phyloP scores from a whole-genome alignment of 2,797 vertebrate genomes.

The Liparis tanakae region DNA sequence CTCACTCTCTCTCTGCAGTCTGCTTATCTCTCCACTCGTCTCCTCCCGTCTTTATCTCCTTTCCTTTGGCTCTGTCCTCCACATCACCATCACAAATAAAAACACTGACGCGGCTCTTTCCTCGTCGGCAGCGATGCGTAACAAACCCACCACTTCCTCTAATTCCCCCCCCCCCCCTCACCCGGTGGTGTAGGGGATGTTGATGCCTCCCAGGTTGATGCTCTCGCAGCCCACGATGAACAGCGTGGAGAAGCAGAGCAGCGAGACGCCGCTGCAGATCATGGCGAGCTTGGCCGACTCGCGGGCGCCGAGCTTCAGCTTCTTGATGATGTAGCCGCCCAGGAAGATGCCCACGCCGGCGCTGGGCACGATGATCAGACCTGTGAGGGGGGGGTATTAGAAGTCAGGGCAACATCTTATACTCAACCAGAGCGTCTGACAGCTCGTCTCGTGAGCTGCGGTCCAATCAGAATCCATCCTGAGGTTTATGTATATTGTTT shows the following conservation, averaged over 20 bases:
- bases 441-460: background rate
- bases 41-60: too few relatives aligned
- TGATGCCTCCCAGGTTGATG: slow-evolving; percentile 99
- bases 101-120: background rate
- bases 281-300: slow-evolving; percentile 98
- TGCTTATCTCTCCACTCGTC: too few relatives aligned
- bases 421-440: background rate
- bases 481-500: too few relatives aligned
- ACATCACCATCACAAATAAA: background rate
- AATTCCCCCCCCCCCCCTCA: slow-evolving; percentile 62
- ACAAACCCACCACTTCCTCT: background rate
- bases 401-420: background rate
- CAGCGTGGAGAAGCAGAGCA: slow-evolving; percentile 98
- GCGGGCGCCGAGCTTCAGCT: slow-evolving; percentile 94
- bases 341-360: slow-evolving; percentile 97
- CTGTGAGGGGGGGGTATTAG: slow-evolving; percentile 65
- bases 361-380: slow-evolving; percentile 97
- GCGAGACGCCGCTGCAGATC: slow-evolving; percentile 98
- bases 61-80: too few relatives aligned
- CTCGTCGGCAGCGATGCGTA: background rate
- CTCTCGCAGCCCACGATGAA: slow-evolving; percentile 99
- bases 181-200: slow-evolving; percentile 98
- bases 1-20: too few relatives aligned
- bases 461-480: background rate
- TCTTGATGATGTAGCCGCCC: slow-evolving; percentile 99